phyloP scores from a whole-genome alignment of 37 sponge, comb jelly and placozoan genomes.

The Cladorhizidae sp. region DNA sequence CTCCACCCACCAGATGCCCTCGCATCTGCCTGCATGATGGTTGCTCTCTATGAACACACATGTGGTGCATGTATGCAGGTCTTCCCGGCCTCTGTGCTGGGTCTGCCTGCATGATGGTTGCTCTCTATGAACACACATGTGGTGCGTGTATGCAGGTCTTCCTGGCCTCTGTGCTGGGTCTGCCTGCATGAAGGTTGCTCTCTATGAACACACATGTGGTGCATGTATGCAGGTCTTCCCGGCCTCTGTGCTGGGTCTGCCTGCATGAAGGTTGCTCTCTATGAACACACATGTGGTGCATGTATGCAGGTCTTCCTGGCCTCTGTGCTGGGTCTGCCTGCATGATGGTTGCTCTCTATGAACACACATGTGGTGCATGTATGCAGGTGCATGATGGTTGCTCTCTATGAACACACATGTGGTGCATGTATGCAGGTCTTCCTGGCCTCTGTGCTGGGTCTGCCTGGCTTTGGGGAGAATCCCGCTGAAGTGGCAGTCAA shows the following conservation, averaged over 20 bases:
- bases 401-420: neutral
- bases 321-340: neutral
- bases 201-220: neutral
- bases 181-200: neutral
- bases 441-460: conserved; percentile 37
- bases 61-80: conserved; percentile 38
- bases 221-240: too few species aligned
- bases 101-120: conserved; percentile 37
- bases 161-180: too few species aligned
- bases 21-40: neutral
- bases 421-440: conserved; percentile 41
- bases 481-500: conserved; percentile 70
- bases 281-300: conserved; percentile 69
- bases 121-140: conserved; percentile 48
- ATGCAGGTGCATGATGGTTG: neutral
- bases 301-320: too few species aligned
- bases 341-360: neutral
- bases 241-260: too few species aligned
- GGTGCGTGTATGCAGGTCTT: too few species aligned
- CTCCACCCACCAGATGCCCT: too few species aligned
- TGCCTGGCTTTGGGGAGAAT: conserved; percentile 43
- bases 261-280: conserved; percentile 61
- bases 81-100: conserved; percentile 36
- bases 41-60: neutral
- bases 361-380: neutral